Base-by-base conservation (phyloP, 2,797 vertebrate species). In the Gadopsis marmoratus region DNA sequence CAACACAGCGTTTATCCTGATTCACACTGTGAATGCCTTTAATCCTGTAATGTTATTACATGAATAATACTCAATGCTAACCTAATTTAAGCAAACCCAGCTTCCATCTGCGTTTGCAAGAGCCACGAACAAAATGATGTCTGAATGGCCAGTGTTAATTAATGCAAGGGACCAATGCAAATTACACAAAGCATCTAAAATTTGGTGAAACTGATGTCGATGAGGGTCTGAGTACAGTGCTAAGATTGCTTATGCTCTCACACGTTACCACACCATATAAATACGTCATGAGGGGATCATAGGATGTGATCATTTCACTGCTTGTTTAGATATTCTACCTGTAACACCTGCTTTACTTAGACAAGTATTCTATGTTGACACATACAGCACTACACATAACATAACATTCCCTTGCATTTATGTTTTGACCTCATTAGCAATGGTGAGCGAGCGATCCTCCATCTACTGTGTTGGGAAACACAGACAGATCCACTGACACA, bases 31-130 rank as follows among this genome's bases (percentile, higher is more conserved):
- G 35, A 78, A 70, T 59, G 58, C 56, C 43, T 14, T 56, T 73
- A 58, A 73, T 81, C 67, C 47, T 55, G 4, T 77, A 54, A 55
- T 55, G 35, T 65, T n/a, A 61, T 70, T 65, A 48, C 48, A 65
- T 33, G 39, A 37, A 64, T 47, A 12, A 9, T 41, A 65, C 53
- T 64, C 33, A 63, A 72, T 67, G 29, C 14, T 2, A 68, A 45
- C 50, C 35, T 19, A 23, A 35, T 68, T 56, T 14, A 55, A 63
- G 66, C 8, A 76, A 9, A 69, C 35, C 37, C 54, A 37, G 23
- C 9, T 8, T 53, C 7, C n/a, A 29, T 66, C 47, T 78, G 54
- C 54, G 54, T 72, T 61, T 65, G 2, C 31, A 13, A 31, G 9
- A 70, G 3, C 12, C 33, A 63, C 19, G 3, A 47, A 45, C 10